Conservation (phyloP, 2,797 vertebrate species). For the Silurus aristotelis region DNA sequence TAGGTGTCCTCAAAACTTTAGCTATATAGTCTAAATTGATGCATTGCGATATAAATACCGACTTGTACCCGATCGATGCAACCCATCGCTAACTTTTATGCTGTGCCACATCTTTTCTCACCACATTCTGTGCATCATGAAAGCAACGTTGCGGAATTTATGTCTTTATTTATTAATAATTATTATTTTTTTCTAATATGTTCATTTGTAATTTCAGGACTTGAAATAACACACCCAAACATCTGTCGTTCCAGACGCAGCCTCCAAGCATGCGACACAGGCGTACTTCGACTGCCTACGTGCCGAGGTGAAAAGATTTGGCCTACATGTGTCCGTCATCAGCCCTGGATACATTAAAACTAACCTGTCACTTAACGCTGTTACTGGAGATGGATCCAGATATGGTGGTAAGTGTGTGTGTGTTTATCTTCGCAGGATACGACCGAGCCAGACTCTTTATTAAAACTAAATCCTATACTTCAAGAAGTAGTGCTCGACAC, state of each 20-base stretch:
- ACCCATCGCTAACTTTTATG: too few species aligned
- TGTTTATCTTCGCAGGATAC: not conserved
- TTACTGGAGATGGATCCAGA: slow-evolving; percentile 86
- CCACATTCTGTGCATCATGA: too few species aligned
- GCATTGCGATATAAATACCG: too few species aligned
- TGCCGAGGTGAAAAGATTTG: slow-evolving; percentile 81
- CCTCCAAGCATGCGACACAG: slow-evolving; percentile 94
- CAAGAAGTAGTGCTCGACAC: not conserved
- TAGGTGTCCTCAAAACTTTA: too few species aligned
- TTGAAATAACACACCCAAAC: not conserved
- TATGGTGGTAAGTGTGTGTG: slow-evolving; percentile 85
- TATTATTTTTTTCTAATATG: not conserved
- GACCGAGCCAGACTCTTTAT: not conserved
- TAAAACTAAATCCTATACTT: not conserved
- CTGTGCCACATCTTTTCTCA: too few species aligned
- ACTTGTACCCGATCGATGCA: too few species aligned
- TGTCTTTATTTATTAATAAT: not conserved
- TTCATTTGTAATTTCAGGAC: not conserved
- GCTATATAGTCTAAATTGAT: too few species aligned
- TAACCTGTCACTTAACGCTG: slow-evolving; percentile 87
- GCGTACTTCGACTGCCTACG: slow-evolving; percentile 95
- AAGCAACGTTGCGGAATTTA: not conserved
- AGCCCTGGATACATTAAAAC: slow-evolving; percentile 93
- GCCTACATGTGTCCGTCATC: slow-evolving; percentile 84
- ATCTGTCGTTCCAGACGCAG: slow-evolving; percentile 78